A percentile compares a stretch with the other conserved stretches of the same genome.
Conservation (phyloP, 2,113 vertebrate species). For the Tragelaphus buxtoni region DNA sequence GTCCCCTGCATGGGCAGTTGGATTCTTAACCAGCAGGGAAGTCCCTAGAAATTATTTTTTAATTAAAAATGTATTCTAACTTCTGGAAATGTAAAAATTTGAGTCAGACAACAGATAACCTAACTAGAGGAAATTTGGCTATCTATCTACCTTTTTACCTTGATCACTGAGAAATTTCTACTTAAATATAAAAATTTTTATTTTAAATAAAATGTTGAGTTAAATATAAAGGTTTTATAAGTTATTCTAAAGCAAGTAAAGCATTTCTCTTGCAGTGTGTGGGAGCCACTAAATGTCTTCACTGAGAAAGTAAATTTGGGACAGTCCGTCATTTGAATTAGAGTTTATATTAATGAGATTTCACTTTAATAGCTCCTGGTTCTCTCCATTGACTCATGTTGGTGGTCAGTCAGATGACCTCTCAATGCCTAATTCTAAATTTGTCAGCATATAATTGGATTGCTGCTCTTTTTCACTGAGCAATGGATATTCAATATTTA, state of each 20-base stretch:
- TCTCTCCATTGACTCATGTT: background rate
- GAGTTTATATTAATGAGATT: background rate
- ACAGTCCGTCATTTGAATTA: background rate
- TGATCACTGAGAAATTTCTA: background rate
- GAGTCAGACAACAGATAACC: background rate
- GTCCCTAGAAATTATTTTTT: background rate
- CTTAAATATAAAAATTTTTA: background rate
- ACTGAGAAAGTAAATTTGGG: slow-evolving; percentile 1
- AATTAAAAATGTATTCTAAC: background rate
- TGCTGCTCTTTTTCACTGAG: background rate
- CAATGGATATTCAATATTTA: slow-evolving; percentile 2
- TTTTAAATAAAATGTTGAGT: slow-evolving; percentile 30
- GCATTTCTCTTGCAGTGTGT: background rate
- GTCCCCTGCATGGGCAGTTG: background rate
- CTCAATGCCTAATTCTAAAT: background rate
- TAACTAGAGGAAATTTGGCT: background rate
- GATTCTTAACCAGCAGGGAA: background rate
- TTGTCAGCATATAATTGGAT: background rate
- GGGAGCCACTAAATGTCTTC: background rate
- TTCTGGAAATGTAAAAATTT: background rate
- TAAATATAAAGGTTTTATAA: background rate
- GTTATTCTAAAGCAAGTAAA: background rate
- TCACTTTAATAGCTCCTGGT: background rate
- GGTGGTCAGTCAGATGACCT: background rate
- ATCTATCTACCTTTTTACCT: background rate